These are phyloP conservation scores for human DNA, from an alignment of 2,113 vertebrate species.

Conservation along the genomic window DNA sequence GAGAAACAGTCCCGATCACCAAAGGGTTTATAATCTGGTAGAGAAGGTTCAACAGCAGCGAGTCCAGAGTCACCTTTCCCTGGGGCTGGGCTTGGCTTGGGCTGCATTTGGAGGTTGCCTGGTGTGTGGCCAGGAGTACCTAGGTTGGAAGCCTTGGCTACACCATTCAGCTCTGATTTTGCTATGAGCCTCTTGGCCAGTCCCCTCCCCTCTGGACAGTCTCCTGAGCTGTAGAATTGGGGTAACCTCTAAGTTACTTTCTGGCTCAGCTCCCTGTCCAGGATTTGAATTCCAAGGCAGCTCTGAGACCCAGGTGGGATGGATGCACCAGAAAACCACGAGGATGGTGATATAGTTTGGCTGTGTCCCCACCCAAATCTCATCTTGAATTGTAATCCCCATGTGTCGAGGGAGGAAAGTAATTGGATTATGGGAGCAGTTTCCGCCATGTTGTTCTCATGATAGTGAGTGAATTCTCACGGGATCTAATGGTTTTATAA, in stretches of 20 bases:
- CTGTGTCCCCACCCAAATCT: too few species aligned
- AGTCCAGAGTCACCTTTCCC: background rate
- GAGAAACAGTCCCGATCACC: background rate
- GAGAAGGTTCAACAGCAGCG: background rate
- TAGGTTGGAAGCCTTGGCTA: background rate
- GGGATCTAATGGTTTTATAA: too few species aligned
- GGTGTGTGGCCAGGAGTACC: fast-evolving
- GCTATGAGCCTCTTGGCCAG: fast-evolving
- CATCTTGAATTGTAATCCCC: too few species aligned
- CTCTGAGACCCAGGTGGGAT: background rate
- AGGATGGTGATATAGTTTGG: too few species aligned
- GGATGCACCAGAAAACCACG: background rate
- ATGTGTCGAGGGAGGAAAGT: too few species aligned
- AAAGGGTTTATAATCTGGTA: background rate
- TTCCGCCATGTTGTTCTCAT: too few species aligned
- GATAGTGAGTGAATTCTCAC: too few species aligned
- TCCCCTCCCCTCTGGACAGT: background rate
- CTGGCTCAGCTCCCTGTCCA: background rate
- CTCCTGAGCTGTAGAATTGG: background rate
- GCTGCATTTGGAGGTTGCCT: background rate
- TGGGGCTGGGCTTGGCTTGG: background rate
- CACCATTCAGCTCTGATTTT: too few species aligned
- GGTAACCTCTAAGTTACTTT: background rate
- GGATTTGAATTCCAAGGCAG: background rate
- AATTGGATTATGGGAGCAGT: too few species aligned